Conservation (phyloP, 1,140 invertebrate species). For the Leucophenga varia region DNA sequence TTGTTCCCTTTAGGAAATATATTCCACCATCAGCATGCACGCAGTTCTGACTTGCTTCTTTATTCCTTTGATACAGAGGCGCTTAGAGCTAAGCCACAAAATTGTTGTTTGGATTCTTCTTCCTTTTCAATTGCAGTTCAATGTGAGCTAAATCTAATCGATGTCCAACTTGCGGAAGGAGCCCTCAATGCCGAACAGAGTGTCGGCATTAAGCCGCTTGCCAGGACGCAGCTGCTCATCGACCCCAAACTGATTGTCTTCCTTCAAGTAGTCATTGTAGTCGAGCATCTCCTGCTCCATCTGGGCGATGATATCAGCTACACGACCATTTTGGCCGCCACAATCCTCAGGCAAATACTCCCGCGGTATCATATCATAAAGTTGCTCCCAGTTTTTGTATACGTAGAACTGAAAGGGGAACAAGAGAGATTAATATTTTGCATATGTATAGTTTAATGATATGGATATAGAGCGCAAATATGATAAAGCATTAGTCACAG, state of each 20-base stretch:
- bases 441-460: no score
- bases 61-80: no score
- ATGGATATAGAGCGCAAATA: no score
- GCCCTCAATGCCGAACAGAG: slow-evolving; percentile 62
- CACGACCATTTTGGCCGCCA: slow-evolving; percentile 58
- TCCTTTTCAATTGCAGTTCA: slow-evolving; percentile 7
- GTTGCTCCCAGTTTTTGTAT: slow-evolving; percentile 58
- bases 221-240: slow-evolving; percentile 61
- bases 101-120: not conserved
- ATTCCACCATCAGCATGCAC: no score
- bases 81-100: slow-evolving; percentile 15
- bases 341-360: slow-evolving; percentile 61
- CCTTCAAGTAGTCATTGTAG: slow-evolving; percentile 57
- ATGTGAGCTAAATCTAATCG: slow-evolving; percentile 28
- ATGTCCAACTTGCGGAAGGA: slow-evolving; percentile 59
- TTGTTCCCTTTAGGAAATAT: no score
- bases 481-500: not conserved
- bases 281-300: slow-evolving; percentile 59
- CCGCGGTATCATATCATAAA: slow-evolving; percentile 56
- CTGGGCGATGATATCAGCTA: slow-evolving; percentile 56
- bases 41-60: slow-evolving; percentile 11
- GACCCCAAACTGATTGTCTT: slow-evolving; percentile 59
- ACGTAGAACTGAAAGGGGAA: slow-evolving; percentile 45
- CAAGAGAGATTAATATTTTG: not conserved
- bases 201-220: slow-evolving; percentile 56